phyloP scores from a whole-genome alignment of 2,888 invertebrate species.

The Phengaris alcon region DNA sequence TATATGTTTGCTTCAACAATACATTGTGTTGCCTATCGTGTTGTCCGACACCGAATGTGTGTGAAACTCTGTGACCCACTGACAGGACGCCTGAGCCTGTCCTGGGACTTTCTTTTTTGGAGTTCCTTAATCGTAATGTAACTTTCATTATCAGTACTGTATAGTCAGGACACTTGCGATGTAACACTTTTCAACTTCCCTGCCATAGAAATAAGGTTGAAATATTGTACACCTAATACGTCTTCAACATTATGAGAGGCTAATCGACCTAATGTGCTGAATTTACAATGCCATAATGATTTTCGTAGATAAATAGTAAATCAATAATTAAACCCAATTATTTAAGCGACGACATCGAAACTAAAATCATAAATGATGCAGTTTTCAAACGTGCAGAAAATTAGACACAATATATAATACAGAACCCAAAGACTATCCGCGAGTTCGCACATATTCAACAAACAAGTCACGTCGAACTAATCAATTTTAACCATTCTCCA shows the following conservation, averaged over 20 bases:
- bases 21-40: neutral
- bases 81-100: constrained; percentile 61
- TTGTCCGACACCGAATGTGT: constrained; percentile 36
- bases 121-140: constrained; percentile 33
- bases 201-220: too few species aligned
- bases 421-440: neutral
- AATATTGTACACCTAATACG: too few species aligned
- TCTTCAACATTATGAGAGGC: too few species aligned
- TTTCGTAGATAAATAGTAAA: too few species aligned
- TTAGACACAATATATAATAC: neutral
- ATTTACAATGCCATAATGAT: too few species aligned
- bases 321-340: too few species aligned
- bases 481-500: constrained; percentile 4
- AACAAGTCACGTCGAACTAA: constrained; percentile 1
- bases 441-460: neutral
- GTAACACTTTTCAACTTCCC: too few species aligned
- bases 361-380: too few species aligned
- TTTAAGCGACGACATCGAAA: too few species aligned
- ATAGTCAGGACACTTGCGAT: too few species aligned
- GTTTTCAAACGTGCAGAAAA: too few species aligned
- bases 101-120: constrained; percentile 54
- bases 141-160: neutral
- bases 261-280: too few species aligned
- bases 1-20: constrained; percentile 12
- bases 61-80: constrained; percentile 55